These are phyloP conservation scores for Bombus sibiricus DNA, from an alignment of 1,140 invertebrate genomes.

Conservation along the genomic window DNA sequence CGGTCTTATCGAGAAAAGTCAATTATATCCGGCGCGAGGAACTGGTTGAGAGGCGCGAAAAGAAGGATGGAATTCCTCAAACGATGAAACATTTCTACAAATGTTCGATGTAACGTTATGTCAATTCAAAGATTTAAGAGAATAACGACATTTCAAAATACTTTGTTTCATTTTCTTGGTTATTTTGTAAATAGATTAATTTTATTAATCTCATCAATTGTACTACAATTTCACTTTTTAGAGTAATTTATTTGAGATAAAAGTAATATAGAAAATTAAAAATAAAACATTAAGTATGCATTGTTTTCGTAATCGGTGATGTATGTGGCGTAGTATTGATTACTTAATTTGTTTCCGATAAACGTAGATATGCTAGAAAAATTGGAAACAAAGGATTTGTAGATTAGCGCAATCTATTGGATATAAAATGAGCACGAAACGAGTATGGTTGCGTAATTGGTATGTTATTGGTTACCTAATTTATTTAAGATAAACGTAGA, in stretches of 20 bases:
- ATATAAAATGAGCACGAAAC: neutral
- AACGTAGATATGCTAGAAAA: no score
- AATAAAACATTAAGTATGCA: no score
- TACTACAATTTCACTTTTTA: no score
- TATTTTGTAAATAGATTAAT: neutral
- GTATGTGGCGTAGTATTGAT: no score
- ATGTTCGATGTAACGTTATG: neutral
- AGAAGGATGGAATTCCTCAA: conserved; percentile 18
- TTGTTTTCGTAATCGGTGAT: no score
- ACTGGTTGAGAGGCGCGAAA: conserved; percentile 41
- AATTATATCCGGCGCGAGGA: conserved; percentile 36
- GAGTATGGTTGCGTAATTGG: neutral
- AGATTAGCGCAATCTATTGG: no score
- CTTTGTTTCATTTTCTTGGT: neutral
- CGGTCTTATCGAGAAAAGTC: conserved; percentile 49
- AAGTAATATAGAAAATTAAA: no score
- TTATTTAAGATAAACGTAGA: neutral
- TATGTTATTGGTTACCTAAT: neutral
- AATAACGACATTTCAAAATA: no score
- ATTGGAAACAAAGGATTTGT: no score
- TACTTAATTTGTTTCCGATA: no score
- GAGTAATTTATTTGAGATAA: no score
- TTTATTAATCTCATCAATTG: neutral
- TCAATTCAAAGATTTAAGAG: neutral
- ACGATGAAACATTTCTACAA: neutral